phyloP scores from a whole-genome alignment of 2,888 invertebrate species.

The Drosophila rubida region DNA sequence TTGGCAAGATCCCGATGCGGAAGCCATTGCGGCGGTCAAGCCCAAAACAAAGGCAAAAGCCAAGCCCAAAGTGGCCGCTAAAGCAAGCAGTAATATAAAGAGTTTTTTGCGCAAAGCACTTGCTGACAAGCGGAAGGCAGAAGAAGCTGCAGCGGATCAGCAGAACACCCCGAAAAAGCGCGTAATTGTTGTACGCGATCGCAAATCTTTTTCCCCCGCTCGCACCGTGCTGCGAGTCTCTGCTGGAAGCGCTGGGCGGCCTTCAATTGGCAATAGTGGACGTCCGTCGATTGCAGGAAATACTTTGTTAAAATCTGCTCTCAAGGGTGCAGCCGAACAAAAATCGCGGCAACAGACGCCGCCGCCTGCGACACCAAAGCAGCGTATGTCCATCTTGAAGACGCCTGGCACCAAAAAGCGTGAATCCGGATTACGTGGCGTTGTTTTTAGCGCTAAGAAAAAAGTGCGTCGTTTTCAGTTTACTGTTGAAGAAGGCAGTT shows the following conservation, averaged over 20 bases:
- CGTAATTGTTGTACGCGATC: constrained; percentile 57
- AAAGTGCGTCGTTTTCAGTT: constrained; percentile 77
- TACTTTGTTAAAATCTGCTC: constrained; percentile 50
- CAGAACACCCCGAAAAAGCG: constrained; percentile 27
- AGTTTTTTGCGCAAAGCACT: constrained; percentile 18
- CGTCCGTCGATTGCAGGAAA: constrained; percentile 35
- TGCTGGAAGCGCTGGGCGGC: constrained; percentile 29
- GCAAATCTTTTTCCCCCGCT: constrained; percentile 63
- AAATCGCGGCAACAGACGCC: constrained; percentile 18
- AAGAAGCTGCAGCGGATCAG: neutral
- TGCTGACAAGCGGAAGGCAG: constrained; percentile 4
- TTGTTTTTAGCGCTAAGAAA: constrained; percentile 80
- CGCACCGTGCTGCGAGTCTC: constrained; percentile 57
- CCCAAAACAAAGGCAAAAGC: constrained; percentile 54
- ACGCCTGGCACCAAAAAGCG: constrained; percentile 78
- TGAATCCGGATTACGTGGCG: constrained; percentile 58
- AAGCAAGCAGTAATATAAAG: constrained; percentile 8
- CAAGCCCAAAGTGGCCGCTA: constrained; percentile 54
- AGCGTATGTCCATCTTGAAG: constrained; percentile 80
- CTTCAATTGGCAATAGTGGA: constrained; percentile 16
- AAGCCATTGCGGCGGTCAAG: neutral
- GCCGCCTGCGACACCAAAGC: constrained; percentile 14
- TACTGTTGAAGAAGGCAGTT: constrained; percentile 65
- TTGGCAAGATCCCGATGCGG: constrained; percentile 81
- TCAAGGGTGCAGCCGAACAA: constrained; percentile 50